Evolutionary conservation across 1,140 invertebrate genomes (phyloP), one percentile per base, ranked within the genome.

Genomic region (Scaptomyza hsui): DNA sequence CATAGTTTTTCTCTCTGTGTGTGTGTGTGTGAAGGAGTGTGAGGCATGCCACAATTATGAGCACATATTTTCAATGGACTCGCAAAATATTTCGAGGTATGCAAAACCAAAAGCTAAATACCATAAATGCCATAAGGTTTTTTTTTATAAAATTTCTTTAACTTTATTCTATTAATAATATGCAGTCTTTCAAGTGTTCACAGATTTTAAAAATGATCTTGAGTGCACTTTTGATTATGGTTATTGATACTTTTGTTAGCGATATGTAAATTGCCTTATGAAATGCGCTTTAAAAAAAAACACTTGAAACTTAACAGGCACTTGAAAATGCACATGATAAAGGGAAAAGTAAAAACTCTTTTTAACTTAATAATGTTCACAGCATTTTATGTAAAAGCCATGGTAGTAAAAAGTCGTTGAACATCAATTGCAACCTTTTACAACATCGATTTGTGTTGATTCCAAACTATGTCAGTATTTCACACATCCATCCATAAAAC

Each of bases 11-110:
- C 13, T 52, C 18, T 32, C 12, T 16, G 6, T 42, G 10, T 56
- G 42, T 73, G 59, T 73, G 41, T 48, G 41, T 67, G 24, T 9
- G 16, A 32, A 10, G 19, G 47, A 53, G 57, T 44, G 42, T n/a
- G 29, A 6, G 42, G 13, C 51, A 56, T 63, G 44, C 78, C 72
- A 51, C 78, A 77, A 81, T 85, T 76, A 85, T 78, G 72, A 67
- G 61, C 57, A 61, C 69, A 77, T 76, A 61, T 74, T 69, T 75
- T 67, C 79, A 48, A 74, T 82, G 60, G 64, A 75, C 67, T 71
- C 24, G 72, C 61, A 59, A 75, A 80, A 79, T 32, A 52, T 26
- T 62, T 67, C 37, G 24, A 24, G 12, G 41, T 59, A 64, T 76
- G 63, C 64, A 63, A 86, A 85, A 62, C 62, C 59, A 60, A 42